Evolutionary conservation across 2,888 invertebrate genomes (phyloP), one percentile per base, ranked within the genome.

Genomic region (Pammene aurita): DNA sequence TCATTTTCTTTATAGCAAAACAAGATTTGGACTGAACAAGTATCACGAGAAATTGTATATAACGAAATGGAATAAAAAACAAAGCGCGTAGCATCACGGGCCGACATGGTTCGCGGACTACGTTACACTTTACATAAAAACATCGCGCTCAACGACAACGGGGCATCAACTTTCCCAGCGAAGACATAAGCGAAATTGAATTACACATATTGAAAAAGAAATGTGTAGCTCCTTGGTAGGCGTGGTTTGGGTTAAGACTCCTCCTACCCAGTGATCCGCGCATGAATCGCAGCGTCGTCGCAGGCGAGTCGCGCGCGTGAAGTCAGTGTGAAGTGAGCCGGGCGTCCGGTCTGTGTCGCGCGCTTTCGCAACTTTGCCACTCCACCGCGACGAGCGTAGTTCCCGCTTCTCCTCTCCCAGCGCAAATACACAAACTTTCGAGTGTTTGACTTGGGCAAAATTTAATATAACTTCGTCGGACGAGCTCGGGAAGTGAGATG

Each of bases 131-230:
- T 90, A 92, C 92, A 92, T 91, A 92, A 92, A 92, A 92, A 92
- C 92, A 92, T 90, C 91, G 89, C 89, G 91, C 89, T 90, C 86
- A 91, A 92, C 90, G 92, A 91, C 92, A 92, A 90, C 91, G 88
- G 89, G 88, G 90, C 91, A 91, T 92, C 92, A 92, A 92, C 90
- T 92, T 92, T 90, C 90, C 91, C 90, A 90, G 92, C 92, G 90
- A 92, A 92, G 92, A 92, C 92, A 92, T 92, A 92, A 92, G 91
- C 91, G 90, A 92, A 92, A 92, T 92, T 92, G 92, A 92, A 92
- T 92, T 92, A 92, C 92, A 92, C 91, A 91, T 92, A 92, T 92
- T 92, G 92, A 92, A 92, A 92, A 92, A 92, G 92, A 92, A 92
- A 92, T 91, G 92, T 92, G 92, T 88, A 91, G 91, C 90, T 90